A percentile compares a stretch with the other conserved stretches of the same genome.
Evolutionary conservation across 2,113 vertebrate genomes (phyloP).

Genomic region (Chinchilla lanigera): DNA sequence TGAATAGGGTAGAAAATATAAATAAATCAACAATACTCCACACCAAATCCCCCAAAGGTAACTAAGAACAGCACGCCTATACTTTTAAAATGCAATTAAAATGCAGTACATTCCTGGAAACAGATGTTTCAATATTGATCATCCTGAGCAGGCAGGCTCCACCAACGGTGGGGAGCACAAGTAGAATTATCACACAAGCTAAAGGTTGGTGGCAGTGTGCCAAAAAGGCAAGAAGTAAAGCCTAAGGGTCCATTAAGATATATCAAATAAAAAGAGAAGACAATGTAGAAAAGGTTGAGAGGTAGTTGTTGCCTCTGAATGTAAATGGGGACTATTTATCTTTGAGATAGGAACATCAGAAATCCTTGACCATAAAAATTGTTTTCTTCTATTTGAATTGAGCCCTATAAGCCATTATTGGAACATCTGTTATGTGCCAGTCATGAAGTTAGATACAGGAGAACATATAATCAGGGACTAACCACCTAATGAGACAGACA

Average conservation of each 20-base stretch:
- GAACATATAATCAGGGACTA: not conserved
- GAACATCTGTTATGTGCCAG: not conserved
- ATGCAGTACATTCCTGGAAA: conserved; percentile 56
- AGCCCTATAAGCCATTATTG: not conserved
- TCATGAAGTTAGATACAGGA: not conserved
- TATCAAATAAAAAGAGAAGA: not conserved
- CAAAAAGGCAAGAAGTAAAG: not conserved
- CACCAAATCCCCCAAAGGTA: conserved; percentile 70
- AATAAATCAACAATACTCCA: conserved; percentile 67
- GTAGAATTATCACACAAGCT: not conserved
- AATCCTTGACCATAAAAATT: not conserved
- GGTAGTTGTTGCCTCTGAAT: not conserved
- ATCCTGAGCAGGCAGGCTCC: not conserved
- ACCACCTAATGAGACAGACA: not conserved
- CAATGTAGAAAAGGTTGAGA: not conserved
- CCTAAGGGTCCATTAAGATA: not conserved
- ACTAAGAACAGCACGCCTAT: not conserved
- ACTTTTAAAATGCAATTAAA: conserved; percentile 74
- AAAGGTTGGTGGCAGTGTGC: not conserved
- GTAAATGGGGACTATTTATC: not conserved
- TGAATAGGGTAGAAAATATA: conserved; percentile 67
- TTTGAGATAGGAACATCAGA: not conserved
- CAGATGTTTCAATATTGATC: conserved; percentile 51
- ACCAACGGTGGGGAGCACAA: not conserved
- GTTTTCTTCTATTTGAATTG: conserved; percentile 37